These are phyloP conservation scores for Rhyacichthys aspro DNA, from an alignment of 2,797 vertebrate genomes.

Conservation along the genomic window DNA sequence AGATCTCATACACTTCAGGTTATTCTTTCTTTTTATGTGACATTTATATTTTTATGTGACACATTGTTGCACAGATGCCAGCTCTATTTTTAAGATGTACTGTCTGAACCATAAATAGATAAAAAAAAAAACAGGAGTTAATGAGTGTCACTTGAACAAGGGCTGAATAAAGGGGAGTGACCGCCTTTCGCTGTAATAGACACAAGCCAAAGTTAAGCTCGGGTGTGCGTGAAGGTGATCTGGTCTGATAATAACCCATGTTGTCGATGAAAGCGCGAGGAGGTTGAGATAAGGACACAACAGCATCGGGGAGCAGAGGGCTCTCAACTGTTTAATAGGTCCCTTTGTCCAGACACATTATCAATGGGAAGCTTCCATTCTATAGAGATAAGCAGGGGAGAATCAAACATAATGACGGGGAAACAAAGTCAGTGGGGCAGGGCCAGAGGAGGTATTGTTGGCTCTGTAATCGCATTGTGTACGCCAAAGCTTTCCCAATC, in stretches of 20 bases:
- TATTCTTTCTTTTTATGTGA: too few relatives aligned
- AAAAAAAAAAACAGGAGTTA: background rate
- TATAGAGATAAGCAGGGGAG: conserved; percentile 59
- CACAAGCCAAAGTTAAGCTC: conserved; percentile 20
- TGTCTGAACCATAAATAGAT: background rate
- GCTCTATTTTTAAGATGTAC: background rate
- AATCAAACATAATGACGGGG: conserved; percentile 54
- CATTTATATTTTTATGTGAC: too few relatives aligned
- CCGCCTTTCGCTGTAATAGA: background rate
- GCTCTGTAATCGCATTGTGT: conserved; percentile 11
- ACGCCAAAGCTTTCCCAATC: conserved; percentile 19
- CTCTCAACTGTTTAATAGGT: conserved; percentile 34
- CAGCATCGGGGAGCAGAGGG: conserved; percentile 8
- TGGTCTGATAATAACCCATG: conserved; percentile 53
- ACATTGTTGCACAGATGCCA: too few relatives aligned
- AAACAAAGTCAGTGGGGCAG: conserved; percentile 19
- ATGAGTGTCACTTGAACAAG: conserved; percentile 3
- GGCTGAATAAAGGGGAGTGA: background rate
- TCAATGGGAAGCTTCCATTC: conserved; percentile 41
- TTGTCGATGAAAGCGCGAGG: conserved; percentile 30
- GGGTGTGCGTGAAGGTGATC: conserved; percentile 62
- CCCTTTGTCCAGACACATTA: conserved; percentile 20
- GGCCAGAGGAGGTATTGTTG: conserved; percentile 26
- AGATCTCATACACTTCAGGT: too few relatives aligned
- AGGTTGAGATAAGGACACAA: conserved; percentile 58